Evolutionary conservation across 2,888 invertebrate species (phyloP), one percentile per base, ranked within the genome.

Genomic region (Coleophora deauratella): DNA sequence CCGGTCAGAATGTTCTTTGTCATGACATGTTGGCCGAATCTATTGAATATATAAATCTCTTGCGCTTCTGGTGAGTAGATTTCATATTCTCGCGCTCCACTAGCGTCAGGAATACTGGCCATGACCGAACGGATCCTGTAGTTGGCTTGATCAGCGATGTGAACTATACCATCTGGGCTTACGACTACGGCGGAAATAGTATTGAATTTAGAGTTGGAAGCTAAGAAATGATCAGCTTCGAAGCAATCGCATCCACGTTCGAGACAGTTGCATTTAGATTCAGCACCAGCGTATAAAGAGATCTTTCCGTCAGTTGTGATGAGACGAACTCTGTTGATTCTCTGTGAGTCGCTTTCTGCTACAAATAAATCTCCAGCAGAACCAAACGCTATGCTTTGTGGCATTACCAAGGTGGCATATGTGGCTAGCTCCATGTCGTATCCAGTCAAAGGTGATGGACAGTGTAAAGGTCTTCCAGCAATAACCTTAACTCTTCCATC

Each of bases 1-100:
- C 96, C 96, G 0, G 98, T 98, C n/a, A 98, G 84, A 45, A 99
- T 97, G 65, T 97, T 97, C 54, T 93, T 93, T 0, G 98, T 98
- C 42, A 94, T 92, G 2, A 96, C 91, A 65, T 99, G 99, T 68
- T 98, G 98, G 0, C 99, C 99, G 64, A 97, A 96, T 53, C 96
- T 87, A 61, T 97, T 97, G 80, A 97, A 97, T 15, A 96, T 91
- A 61, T 96, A 97, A 46, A 96, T 93, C 72, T 98, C 98, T 72
- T 98, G 97, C 2, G 96, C 95, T 58, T 97, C 97, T 0, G 98
- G 95, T 0, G 97, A 96, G 60, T 95, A 95, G 43, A 99, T 96
- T 71, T 97, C 96, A 67, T 98, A 99, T 64, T 96, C 95, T 35
- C 95, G 86, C 0, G 93, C 89, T 1, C 91, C 89, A 56, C 93